Evolutionary conservation across 2,888 invertebrate genomes (phyloP).

Genomic region (Elegia similella): DNA sequence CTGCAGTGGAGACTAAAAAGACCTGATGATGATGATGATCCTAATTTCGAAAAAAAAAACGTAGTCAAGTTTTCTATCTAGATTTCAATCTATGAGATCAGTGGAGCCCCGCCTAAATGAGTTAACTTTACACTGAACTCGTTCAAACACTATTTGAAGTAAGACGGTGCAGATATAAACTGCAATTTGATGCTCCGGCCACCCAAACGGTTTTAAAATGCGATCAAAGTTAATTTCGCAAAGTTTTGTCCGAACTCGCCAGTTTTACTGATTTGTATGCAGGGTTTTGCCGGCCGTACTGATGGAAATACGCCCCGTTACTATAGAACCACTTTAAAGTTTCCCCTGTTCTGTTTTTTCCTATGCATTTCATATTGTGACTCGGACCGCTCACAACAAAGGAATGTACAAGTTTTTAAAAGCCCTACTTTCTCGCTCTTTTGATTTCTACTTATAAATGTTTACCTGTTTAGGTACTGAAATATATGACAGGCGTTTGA

Average conservation of each 20-base stretch:
- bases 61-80: no score
- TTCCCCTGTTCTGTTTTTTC: constrained; percentile 38
- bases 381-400: constrained; percentile 36
- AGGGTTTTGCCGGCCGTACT: constrained; percentile 25
- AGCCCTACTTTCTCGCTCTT: constrained; percentile 31
- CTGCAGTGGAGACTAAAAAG: no score
- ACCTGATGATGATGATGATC: no score
- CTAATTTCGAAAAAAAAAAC: no score
- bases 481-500: neutral
- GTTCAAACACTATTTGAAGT: constrained; percentile 51
- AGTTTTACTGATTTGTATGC: constrained; percentile 54
- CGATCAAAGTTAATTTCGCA: constrained; percentile 59
- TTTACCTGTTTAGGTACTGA: neutral
- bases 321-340: constrained; percentile 49
- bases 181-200: constrained; percentile 49
- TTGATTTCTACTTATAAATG: constrained; percentile 20
- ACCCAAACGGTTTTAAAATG: constrained; percentile 52
- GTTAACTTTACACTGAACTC: constrained; percentile 36
- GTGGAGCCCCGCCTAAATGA: constrained; percentile 25
- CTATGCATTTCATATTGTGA: constrained; percentile 40
- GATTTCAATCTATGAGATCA: no score
- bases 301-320: constrained; percentile 30
- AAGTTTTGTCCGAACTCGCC: constrained; percentile 49
- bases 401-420: constrained; percentile 36
- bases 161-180: constrained; percentile 47